Conservation (phyloP, 2,797 vertebrate species). For the Myotis pilosus region DNA sequence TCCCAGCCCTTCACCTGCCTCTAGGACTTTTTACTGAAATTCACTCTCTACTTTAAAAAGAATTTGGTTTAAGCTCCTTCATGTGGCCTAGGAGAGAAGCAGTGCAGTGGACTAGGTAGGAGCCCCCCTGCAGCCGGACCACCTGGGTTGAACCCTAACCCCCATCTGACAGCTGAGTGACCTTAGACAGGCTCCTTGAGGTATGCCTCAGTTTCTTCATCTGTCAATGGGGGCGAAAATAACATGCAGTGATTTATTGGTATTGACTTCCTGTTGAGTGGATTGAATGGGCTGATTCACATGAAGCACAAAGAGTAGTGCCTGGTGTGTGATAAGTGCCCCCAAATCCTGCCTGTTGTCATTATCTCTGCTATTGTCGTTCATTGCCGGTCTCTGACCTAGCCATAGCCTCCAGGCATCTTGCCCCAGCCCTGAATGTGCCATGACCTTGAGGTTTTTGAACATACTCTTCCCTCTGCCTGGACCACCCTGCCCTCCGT, state of each 20-base stretch:
- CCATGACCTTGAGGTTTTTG: background rate
- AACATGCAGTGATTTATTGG: background rate
- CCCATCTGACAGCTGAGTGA: background rate
- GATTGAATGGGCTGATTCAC: background rate
- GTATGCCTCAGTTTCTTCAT: slow-evolving; percentile 6
- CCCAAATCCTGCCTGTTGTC: background rate
- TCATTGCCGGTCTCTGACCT: background rate
- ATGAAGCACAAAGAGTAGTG: background rate
- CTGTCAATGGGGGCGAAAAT: background rate
- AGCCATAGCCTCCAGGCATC: background rate
- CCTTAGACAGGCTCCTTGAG: background rate
- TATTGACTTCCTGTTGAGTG: background rate
- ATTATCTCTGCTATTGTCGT: background rate
- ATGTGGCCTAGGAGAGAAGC: background rate
- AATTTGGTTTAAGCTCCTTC: background rate
- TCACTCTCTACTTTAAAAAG: background rate
- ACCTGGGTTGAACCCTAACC: background rate
- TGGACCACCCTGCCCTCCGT: background rate
- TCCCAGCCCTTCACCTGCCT: background rate
- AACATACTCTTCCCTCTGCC: background rate
- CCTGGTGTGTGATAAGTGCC: background rate
- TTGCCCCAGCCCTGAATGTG: background rate
- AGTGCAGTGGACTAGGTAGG: background rate
- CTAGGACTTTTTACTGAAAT: background rate
- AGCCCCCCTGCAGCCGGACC: no score